Evolutionary conservation across 2,888 invertebrate genomes (phyloP), one percentile per base, ranked within the genome.

Genomic region (Dryobota labecula): DNA sequence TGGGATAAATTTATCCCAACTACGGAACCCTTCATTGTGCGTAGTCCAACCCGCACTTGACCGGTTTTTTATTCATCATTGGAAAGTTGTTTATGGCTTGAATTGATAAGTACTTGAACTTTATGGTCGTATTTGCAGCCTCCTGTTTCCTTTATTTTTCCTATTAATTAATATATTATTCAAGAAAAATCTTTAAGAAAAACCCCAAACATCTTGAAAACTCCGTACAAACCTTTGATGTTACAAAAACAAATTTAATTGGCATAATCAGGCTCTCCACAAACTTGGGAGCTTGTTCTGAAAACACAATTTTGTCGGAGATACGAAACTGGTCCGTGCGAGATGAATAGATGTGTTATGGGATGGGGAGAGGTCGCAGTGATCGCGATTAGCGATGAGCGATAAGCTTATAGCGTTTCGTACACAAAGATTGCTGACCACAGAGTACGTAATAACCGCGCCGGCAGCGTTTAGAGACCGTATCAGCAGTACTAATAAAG

Each of bases 231-330:
- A 62, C 49, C 47, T 66, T 62, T 66, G 51, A 76, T 57, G 36
- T 20, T 74, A 36, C 8, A 11, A 33, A 74, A 65, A 74, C 56
- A 66, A 47, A 61, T 66, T 73, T 62, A 80, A 80, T 66, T 80
- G 61, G 58, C 24, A 9, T 81, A 69, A 68, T 64, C 53, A 75
- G 43, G 13, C 11, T 51, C 36, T 27, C 18, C 33, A 20, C 27
- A 38, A 74, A 75, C 57, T 80, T 49, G 45, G 24, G 18, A 43
- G 58, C 4, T 62, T 80, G 43, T 43, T 76, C 33, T 54, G 41
- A 68, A 60, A 67, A 63, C 69, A 80, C 49, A 62, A 76, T 68
- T 63, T 81, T 45, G 76, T 58, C 68, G 27, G 33, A 54, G 76
- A 68, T 67, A 38, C 9, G 27, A 24, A 56, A 15, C 30, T 49